Conservation (phyloP, 2,113 vertebrate species). For the Plectropomus leopardus region DNA sequence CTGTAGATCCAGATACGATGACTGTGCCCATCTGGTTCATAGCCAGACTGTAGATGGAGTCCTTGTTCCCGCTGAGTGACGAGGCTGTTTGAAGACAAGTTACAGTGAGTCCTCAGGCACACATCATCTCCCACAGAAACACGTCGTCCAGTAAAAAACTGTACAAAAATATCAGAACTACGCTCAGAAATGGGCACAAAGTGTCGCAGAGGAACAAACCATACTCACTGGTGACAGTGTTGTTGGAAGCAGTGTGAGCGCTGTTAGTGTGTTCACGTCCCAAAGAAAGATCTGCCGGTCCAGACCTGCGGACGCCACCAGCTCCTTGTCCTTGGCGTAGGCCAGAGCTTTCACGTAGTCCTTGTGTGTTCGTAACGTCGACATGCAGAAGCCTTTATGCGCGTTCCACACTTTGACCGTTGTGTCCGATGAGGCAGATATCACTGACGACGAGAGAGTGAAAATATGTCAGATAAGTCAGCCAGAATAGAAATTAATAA, state of each 20-base stretch:
- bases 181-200: too few relatives aligned
- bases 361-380: conserved; percentile 98
- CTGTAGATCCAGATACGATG: conserved; percentile 98
- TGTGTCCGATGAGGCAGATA: conserved; percentile 98
- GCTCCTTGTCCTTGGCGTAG: conserved; percentile 98
- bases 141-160: background rate
- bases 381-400: conserved; percentile 99
- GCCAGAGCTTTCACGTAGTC: conserved; percentile 99
- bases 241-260: conserved; percentile 99
- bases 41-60: conserved; percentile 99
- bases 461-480: background rate
- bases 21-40: conserved; percentile 99
- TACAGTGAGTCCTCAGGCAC: background rate
- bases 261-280: conserved; percentile 99
- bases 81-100: conserved; percentile 88
- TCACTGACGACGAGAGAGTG: conserved; percentile 84
- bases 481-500: too few relatives aligned
- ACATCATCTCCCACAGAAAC: conserved; percentile 2
- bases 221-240: conserved; percentile 98
- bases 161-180: background rate
- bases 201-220: background rate
- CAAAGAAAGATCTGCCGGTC: conserved; percentile 99
- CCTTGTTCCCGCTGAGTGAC: conserved; percentile 98
- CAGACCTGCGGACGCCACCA: conserved; percentile 96
- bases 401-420: conserved; percentile 99